Base-by-base conservation (phyloP, 2,797 vertebrate genomes). In the Anisognathus igniventris region DNA sequence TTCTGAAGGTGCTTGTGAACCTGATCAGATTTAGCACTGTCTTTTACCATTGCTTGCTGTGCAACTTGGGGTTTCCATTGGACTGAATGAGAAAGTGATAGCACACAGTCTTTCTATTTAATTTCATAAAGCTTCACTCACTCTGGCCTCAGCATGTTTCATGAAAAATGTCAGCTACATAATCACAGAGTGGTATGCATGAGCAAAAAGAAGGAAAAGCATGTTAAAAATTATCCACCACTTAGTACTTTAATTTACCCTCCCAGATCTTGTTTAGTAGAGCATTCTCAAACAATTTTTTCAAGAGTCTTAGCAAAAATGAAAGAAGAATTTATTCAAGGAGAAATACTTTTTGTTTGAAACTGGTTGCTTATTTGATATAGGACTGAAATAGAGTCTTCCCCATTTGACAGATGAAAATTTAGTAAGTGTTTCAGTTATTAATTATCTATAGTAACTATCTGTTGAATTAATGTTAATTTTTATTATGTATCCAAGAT, bases 401-500 rank as follows among this genome's bases (percentile, higher is more conserved):
- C 12, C 78, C n/a, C 28, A 31, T n/a, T 82, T 91, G 79, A 51
- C 35, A 83, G 19, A 76, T 64, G 57, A 90, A 95, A 86, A 94
- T 71, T 48, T 31, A 81, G n/a, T 40, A 57, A 88, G 68, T 88
- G 31, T 65, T 95, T 92, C 42, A 42, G 24, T 79, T 92, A 81
- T 68, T 75, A 82, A 84, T 93, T 92, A 73, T 57, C 58, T 89
- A 48, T 62, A 91, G 70, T 73, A 84, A 67, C 81, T 95, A 50
- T 77, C 70, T 81, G 25, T 67, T 82, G 51, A 84, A 88, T 84
- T 0, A 86, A 70, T 85, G 87, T 90, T 92, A 66, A 57, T 87
- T 88, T 91, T 86, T 94, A 76, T 94, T 96, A 62, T 58, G 40
- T 71, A 70, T 60, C 64, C 35, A 62, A 72, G 58, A 92, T 91